Evolutionary conservation across 92 coral and sea anemone species (phyloP), one percentile per base, ranked within the genome.

Genomic region (Micromussa lordhowensis): DNA sequence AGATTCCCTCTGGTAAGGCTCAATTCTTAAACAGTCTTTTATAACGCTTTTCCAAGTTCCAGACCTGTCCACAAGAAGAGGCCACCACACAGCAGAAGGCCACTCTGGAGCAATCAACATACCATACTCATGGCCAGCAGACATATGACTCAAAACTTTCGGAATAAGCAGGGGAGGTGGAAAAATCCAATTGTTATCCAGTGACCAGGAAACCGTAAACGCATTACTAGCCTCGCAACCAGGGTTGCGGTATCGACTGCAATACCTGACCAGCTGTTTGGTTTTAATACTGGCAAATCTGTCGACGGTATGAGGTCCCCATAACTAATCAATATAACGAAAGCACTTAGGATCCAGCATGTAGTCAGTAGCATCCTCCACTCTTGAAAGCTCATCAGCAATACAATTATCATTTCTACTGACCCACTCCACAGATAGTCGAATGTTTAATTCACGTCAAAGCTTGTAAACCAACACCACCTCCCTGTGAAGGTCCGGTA

Each of bases 61-160:
- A 80, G 24, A 14, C 69, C 51, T 91, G 36, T 72, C 61, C 68
- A 94, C 53, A 29, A 91, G 91, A 55, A 94, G 87, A 55, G 98
- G 93, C 93, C 95, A 95, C 94, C 95, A 95, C 17, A 90, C 88
- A 19, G 95, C 95, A 10, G 95, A 92, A 31, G 88, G 92, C 97
- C 97, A 92, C 10, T 87, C 82, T 24, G 97, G 97, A 77, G 90
- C 89, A 22, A 91, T n/a, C 36, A 94, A 84, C 29, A 95, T 92
- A n/a, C 97, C 95, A 32, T 77, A 76, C 82, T 94, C 94, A 26
- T 68, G 74, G 17, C 95, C 93, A 5, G 22, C 21, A 22, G 26
- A 31, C 96, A 94, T 92, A 82, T 94, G 97, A 68, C 84, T 75
- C 49, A 92, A 71, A 31, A 94, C 88, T 28, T 91, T 77, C 21